Evolutionary conservation across 1,140 invertebrate species (phyloP).

Genomic region (Zaprionus inermis): DNA sequence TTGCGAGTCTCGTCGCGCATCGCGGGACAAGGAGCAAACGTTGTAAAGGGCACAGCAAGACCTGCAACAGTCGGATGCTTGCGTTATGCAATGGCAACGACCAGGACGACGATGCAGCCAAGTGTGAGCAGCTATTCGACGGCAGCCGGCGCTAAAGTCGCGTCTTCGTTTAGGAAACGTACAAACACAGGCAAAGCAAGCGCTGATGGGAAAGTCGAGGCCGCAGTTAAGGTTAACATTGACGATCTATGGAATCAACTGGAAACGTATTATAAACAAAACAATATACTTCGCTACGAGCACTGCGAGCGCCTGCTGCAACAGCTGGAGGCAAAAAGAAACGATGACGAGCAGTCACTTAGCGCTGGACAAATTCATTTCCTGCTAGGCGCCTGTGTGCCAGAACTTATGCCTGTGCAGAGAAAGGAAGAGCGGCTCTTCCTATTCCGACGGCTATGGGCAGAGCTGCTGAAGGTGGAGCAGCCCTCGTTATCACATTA

Average conservation of each 20-base stretch:
- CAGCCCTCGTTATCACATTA: constrained; percentile 60
- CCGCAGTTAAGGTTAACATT: not conserved
- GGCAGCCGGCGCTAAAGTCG: not conserved
- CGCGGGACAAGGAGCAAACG: not conserved
- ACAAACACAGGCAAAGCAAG: not conserved
- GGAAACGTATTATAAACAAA: constrained; percentile 64
- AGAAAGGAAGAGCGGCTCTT: constrained; percentile 41
- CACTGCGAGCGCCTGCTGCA: constrained; percentile 55
- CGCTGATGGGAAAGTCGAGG: not conserved
- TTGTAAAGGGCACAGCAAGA: constrained; percentile 2
- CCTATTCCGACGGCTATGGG: constrained; percentile 65
- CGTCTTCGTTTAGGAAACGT: constrained; percentile 3
- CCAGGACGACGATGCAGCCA: constrained; percentile 3
- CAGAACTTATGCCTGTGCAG: constrained; percentile 60
- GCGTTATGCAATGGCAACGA: constrained; percentile 36
- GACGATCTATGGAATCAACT: constrained; percentile 56
- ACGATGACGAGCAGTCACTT: constrained; percentile 2
- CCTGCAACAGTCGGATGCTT: constrained; percentile 8
- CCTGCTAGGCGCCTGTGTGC: constrained; percentile 66
- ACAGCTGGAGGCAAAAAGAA: constrained; percentile 27
- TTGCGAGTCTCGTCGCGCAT: constrained; percentile 23
- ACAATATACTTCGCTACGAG: constrained; percentile 52
- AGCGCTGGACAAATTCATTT: constrained; percentile 60
- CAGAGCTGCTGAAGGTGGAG: constrained; percentile 49
- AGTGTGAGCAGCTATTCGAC: constrained; percentile 12